Evolutionary conservation across 2,797 vertebrate species (phyloP), one percentile per base, ranked within the genome.

Genomic region (Danionella dracula): DNA sequence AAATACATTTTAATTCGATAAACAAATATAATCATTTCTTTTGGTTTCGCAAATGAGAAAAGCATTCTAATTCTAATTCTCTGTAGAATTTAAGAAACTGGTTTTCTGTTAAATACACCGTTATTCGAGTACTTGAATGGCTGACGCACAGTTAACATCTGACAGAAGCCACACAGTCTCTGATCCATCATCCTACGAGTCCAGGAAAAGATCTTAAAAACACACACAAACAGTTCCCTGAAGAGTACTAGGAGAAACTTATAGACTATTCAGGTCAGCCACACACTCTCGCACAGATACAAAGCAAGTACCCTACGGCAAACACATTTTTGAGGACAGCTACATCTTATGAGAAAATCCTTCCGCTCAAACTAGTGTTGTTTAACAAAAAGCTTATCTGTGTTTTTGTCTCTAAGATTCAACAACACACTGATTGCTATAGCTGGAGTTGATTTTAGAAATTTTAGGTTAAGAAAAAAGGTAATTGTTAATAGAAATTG

Each of bases 221-320:
- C n/a, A 75, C 51, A 71, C 74, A 70, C 74, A 73, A 51, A 32
- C 38, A 16, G 55, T 45, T 66, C 60, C 70, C 51, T 58, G 65
- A 69, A 41, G 63, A 76, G 70, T 61, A 74, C 51, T 71, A 59
- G 65, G 46, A 68, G 56, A 71, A 72, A 69, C 57, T 42, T 56
- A 40, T 71, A 50, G 45, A 67, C 35, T 56, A 54, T 38, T 50
- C 51, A 68, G 48, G 61, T 72, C 56, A 48, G 53, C 58, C 17
- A 55, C 50, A 65, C 42, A 57, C 49, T 48, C 40, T 53, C 40
- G 40, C 66, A 35, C 9, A 35, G 3, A 35, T 49, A 60, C 53
- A 51, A 69, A 63, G 54, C 49, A 49, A 27, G 35, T 27, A 11
- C 51, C 32, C 27, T 53, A 4, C 13, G 16, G 54, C 20, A 34